A percentile compares a stretch with the other conserved stretches of the same genome.
Evolutionary conservation across 2,888 invertebrate genomes (phyloP).

Genomic region (Melanargia galathea): DNA sequence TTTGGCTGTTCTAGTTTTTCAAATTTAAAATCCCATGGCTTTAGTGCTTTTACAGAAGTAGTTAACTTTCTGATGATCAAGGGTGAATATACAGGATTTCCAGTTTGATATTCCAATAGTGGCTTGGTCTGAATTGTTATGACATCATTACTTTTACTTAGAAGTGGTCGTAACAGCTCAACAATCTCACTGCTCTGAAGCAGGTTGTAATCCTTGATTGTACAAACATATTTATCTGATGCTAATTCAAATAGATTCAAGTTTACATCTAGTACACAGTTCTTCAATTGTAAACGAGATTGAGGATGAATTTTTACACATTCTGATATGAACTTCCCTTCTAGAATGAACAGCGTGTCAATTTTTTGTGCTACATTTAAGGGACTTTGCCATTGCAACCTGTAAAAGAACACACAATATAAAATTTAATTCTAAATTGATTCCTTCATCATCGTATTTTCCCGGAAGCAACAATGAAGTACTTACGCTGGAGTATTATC

Average conservation of each 20-base stretch:
- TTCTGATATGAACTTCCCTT: slow-evolving; percentile 68
- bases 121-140: slow-evolving; percentile 65
- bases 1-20: slow-evolving; percentile 75
- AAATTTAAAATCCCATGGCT: slow-evolving; percentile 46
- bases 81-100: slow-evolving; percentile 46
- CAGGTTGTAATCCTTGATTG: slow-evolving; percentile 65
- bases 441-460: neutral
- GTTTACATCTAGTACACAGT: slow-evolving; percentile 58
- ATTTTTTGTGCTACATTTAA: slow-evolving; percentile 49
- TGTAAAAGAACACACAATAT: slow-evolving; percentile 46
- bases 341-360: slow-evolving; percentile 62
- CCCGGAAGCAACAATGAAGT: neutral
- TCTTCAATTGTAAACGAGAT: slow-evolving; percentile 49
- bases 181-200: slow-evolving; percentile 67
- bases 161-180: slow-evolving; percentile 57
- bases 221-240: slow-evolving; percentile 58
- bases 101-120: slow-evolving; percentile 64
- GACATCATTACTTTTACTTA: slow-evolving; percentile 56
- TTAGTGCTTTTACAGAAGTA: slow-evolving; percentile 48
- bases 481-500: slow-evolving; percentile 49
- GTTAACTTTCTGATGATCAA: slow-evolving; percentile 57
- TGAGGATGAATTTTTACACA: slow-evolving; percentile 49
- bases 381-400: slow-evolving; percentile 58
- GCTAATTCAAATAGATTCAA: slow-evolving; percentile 58
- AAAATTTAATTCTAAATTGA: neutral